Evolutionary conservation across 2,888 invertebrate species (phyloP).

Genomic region (Synergus japonicus): DNA sequence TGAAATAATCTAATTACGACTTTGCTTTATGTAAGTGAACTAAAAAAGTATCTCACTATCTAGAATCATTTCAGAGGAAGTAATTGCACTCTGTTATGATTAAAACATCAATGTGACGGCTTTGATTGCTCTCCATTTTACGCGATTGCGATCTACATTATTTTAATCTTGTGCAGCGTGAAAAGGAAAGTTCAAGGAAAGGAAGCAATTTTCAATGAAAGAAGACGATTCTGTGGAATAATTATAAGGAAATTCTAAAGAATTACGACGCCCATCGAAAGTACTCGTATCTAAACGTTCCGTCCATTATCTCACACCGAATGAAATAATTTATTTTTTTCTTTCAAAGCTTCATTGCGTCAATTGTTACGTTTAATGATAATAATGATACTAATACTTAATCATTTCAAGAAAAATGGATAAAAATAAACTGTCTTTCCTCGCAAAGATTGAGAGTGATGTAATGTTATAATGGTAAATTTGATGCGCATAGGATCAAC

Average conservation of each 20-base stretch:
- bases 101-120: not conserved
- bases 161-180: not conserved
- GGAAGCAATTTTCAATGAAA: conserved; percentile 2
- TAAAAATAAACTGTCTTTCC: not conserved
- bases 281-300: too few species aligned
- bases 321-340: not conserved
- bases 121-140: not conserved
- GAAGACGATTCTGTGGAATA: not conserved
- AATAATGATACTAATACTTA: too few species aligned
- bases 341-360: not conserved
- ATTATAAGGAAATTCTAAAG: not conserved
- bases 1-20: too few species aligned
- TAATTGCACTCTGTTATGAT: not conserved
- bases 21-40: not conserved
- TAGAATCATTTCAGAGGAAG: not conserved
- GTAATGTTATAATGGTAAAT: not conserved
- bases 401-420: too few species aligned
- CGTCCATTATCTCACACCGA: not conserved
- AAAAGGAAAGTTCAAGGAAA: conserved; percentile 10
- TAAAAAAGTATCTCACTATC: not conserved
- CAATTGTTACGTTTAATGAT: too few species aligned
- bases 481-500: not conserved
- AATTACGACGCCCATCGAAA: not conserved
- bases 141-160: not conserved
- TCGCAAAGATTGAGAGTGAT: not conserved